phyloP scores from a whole-genome alignment of 1,140 invertebrate genomes.

The Galleria mellonella region DNA sequence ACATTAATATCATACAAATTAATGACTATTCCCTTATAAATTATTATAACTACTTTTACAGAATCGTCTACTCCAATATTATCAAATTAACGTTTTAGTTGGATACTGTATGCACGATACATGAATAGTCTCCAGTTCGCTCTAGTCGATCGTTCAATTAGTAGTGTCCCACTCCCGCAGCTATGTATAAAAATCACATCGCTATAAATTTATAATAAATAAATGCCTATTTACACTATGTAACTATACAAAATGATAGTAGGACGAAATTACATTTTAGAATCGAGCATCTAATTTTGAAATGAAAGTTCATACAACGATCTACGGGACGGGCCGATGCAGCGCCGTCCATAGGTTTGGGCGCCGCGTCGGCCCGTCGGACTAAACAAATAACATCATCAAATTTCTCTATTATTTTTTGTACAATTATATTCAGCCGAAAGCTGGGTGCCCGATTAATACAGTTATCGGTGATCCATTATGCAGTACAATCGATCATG shows the following conservation, averaged over 20 bases:
- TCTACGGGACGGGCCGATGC: conserved; percentile 31
- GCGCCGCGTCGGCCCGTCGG: conserved; percentile 19
- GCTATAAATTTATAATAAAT: conserved; percentile 74
- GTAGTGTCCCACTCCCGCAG: conserved; percentile 53
- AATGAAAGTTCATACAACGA: conserved; percentile 53
- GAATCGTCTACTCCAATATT: conserved; percentile 69
- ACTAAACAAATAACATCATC: conserved; percentile 54
- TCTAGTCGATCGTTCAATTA: conserved; percentile 41
- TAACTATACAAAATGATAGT: conserved; percentile 73
- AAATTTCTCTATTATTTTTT: conserved; percentile 63
- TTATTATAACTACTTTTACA: conserved; percentile 66
- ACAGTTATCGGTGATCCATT: conserved; percentile 58
- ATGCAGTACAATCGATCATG: conserved; percentile 60
- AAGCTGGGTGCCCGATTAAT: conserved; percentile 63
- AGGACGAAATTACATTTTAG: conserved; percentile 64
- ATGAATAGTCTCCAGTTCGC: conserved; percentile 44
- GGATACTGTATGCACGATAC: conserved; percentile 44
- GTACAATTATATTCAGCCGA: conserved; percentile 65
- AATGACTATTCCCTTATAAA: conserved; percentile 74
- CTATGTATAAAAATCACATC: conserved; percentile 70
- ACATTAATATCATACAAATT: conserved; percentile 74
- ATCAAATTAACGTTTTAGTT: conserved; percentile 51
- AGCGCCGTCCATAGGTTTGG: conserved; percentile 16
- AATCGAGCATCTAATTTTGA: conserved; percentile 64
- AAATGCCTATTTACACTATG: conserved; percentile 74